Evolutionary conservation across 2,888 invertebrate species (phyloP), one percentile per base, ranked within the genome.

Genomic region (Atherix ibis): DNA sequence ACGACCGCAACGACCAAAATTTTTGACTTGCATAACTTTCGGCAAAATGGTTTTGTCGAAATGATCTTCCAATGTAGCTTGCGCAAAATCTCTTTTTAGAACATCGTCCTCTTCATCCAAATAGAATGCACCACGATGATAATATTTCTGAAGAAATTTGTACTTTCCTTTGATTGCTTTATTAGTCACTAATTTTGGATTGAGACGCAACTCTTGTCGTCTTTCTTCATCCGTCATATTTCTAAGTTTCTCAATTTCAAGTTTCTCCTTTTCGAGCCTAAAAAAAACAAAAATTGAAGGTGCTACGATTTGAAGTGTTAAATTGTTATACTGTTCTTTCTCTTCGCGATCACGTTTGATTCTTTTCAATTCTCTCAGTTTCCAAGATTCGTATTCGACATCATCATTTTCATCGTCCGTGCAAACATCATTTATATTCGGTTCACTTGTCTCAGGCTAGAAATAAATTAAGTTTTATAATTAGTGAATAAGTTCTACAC

Each of bases 1-100:
- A 34, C 98, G 75, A 4, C 97, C 97, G 32, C 97, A 95, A 3
- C 97, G 78, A 9, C 98, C 98, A 62, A 99, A 99, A 65, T 98
- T 97, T 66, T 98, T 98, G 27, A 99, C 98, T 73, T 97, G 97
- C 97, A 98, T 98, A 46, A 98, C 97, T 69, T 97, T 95, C 2
- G 98, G 98, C 41, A 99, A 60, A 45, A 97, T 85, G 18, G 95
- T 92, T 64, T 98, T 99, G 57, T 99, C 94, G 58, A 99, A 98
- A 60, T 95, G 94, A 72, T 99, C 98, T 50, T 99, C 98, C 49
- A 98, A 63, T 0, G 98, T 99, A 0, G 95, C 83, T 37, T 85
- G 84, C 1, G 94, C 87, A 62, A 91, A 94, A 55, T 97, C 92
- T 48, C 92, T 73, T 54, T 87, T 89, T 52, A 80, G 79, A 12